Percentiles rank a stretch among this genome's conserved stretches.
Evolutionary conservation across 1,140 invertebrate genomes (phyloP).

Genomic region (Campoletis sonorensis): DNA sequence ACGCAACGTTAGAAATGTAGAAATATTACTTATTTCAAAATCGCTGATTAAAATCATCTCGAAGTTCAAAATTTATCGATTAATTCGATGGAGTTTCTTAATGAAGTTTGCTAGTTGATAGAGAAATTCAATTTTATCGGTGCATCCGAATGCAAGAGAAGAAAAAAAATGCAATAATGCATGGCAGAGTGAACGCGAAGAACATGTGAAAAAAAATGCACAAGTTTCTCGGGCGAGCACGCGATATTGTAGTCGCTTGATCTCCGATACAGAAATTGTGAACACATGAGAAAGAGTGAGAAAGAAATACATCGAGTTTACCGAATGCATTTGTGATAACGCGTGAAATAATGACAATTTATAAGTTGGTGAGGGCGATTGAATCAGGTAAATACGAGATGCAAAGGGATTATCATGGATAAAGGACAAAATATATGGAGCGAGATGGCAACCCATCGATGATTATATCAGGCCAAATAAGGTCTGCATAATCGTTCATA

Average conservation of each 20-base stretch:
- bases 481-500: not conserved
- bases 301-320: not conserved
- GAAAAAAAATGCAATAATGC: slow-evolving; percentile 11
- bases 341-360: slow-evolving; percentile 39
- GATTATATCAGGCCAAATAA: slow-evolving; percentile 23
- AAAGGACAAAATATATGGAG: slow-evolving; percentile 30
- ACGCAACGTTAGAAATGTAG: no score
- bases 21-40: no score
- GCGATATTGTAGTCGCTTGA: not conserved
- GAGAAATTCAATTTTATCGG: no score
- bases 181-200: not conserved
- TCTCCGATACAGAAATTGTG: not conserved
- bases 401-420: slow-evolving; percentile 29
- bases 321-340: slow-evolving; percentile 26
- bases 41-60: no score
- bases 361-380: slow-evolving; percentile 32
- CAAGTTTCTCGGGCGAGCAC: slow-evolving; percentile 1
- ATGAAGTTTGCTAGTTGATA: not conserved
- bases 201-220: not conserved
- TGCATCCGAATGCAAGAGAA: not conserved
- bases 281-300: not conserved
- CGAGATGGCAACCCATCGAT: not conserved
- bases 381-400: slow-evolving; percentile 27
- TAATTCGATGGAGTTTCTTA: not conserved
- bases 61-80: no score